phyloP scores from a whole-genome alignment of 2,888 invertebrate genomes.

The Iphiclides podalirius region DNA sequence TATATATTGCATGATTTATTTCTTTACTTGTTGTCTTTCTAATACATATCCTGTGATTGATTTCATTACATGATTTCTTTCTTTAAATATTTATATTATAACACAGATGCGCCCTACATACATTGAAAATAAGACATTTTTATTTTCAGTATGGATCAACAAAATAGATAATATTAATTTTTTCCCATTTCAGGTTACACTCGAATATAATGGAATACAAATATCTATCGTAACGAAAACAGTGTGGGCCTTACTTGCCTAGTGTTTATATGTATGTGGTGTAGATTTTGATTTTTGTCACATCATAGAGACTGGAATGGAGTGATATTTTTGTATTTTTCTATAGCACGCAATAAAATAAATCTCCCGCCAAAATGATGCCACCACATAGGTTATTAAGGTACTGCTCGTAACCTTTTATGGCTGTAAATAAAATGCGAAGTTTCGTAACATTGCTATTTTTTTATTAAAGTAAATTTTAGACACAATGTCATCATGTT shows the following conservation, averaged over 20 bases:
- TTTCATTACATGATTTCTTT: too few species aligned
- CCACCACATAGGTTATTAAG: background rate
- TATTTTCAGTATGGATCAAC: background rate
- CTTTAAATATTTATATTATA: too few species aligned
- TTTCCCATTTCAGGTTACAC: conserved; percentile 68
- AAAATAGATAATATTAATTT: conserved; percentile 17
- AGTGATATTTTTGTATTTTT: conserved; percentile 38
- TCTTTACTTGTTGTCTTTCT: too few species aligned
- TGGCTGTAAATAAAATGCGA: background rate
- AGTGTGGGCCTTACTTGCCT: conserved; percentile 65
- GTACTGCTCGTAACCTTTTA: background rate
- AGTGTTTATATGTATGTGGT: conserved; percentile 26
- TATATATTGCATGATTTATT: too few species aligned
- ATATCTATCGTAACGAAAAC: conserved; percentile 66
- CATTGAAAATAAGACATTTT: too few species aligned
- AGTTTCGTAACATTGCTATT: background rate
- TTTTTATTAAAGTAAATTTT: background rate
- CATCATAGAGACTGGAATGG: conserved; percentile 27
- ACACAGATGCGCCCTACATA: too few species aligned
- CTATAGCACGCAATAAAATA: conserved; percentile 9
- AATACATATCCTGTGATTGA: too few species aligned
- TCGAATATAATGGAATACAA: conserved; percentile 71
- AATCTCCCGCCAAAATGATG: background rate
- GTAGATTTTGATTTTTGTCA: conserved; percentile 5
- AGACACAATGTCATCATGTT: background rate